These are phyloP conservation scores for Hiodon tergisus DNA, from an alignment of 2,113 vertebrate genomes.

Conservation along the genomic window DNA sequence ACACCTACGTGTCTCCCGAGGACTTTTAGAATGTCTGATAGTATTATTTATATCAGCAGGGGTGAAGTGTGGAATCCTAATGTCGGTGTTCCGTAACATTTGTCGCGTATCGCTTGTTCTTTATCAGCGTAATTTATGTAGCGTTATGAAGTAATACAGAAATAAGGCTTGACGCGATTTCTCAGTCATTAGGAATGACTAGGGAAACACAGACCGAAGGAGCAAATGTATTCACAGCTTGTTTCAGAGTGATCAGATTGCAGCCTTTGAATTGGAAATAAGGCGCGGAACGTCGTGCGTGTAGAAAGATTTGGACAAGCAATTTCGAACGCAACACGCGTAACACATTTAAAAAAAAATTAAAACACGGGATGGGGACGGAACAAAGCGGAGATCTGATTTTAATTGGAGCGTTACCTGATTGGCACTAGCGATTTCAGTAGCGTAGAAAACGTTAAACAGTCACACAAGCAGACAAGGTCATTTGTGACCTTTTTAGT, in stretches of 20 bases:
- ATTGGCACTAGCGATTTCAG: too few relatives aligned
- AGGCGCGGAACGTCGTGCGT: background rate
- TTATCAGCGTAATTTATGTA: background rate
- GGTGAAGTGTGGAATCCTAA: conserved; percentile 14
- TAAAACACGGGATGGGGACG: too few relatives aligned
- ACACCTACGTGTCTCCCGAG: conserved; percentile 11
- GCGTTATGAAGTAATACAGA: background rate
- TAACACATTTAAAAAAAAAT: background rate
- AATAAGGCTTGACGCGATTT: background rate
- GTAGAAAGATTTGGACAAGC: conserved; percentile 4
- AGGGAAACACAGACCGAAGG: background rate
- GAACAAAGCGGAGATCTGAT: too few relatives aligned
- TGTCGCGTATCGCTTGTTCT: background rate
- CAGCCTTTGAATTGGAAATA: background rate
- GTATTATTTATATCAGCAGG: conserved; percentile 12
- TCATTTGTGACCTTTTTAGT: too few relatives aligned
- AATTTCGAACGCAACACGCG: background rate
- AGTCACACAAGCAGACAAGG: too few relatives aligned
- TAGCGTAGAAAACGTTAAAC: too few relatives aligned
- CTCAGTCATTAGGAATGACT: background rate
- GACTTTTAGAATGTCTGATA: conserved; percentile 12
- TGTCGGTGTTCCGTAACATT: background rate
- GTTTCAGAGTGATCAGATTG: conserved; percentile 3
- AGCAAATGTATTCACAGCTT: background rate
- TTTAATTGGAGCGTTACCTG: too few relatives aligned